Base-by-base conservation (phyloP, 2,113 vertebrate genomes). In the Xerus inauris region DNA sequence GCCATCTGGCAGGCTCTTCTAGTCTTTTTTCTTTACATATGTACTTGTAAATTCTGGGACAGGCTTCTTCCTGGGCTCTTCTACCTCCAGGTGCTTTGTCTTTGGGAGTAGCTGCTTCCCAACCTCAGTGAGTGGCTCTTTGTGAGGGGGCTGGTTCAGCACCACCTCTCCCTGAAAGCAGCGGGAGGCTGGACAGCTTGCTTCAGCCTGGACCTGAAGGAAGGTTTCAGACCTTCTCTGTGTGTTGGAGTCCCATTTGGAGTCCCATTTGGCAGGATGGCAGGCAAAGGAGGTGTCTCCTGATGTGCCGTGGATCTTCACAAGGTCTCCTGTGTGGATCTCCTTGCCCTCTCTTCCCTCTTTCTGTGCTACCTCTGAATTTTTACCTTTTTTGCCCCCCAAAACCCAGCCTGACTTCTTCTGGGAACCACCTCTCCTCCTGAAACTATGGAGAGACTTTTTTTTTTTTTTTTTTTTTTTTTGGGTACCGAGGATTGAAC, bases 241-340 rank as follows among this genome's bases (percentile, higher is more conserved):
- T 45, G 6, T 38, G 40, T 65, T 40, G 57, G 51, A 47, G n/a
- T n/a, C n/a, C n/a, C n/a, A n/a, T n/a, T 0, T 9, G 1, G 10
- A 32, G 26, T 38, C 28, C 51, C 24, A 2, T 24, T 3, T 59
- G 77, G 16, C 17, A 28, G 35, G 38, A 14, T 32, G 9, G 28
- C 59, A 32, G 85, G 59, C 1, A 0, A 16, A 57, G 64, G 49
- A 49, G 77, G 26, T 24, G 22, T 30, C 40, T 35, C 11, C 0
- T 0, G 7, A 59, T 42, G 13, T 22, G 20, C 30, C 4, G 0
- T 1, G 4, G 38, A 40, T 13, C 13, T 54, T 38, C 38, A 3
- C 32, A 57, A 69, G 26, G 22, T 32, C 42, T 71, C 59, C 49
- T 30, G 3, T 30, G 30, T 22, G 13, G 49, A 6, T 2, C 35